Evolutionary conservation across 2,797 vertebrate species (phyloP).

Genomic region (Anisognathus igniventris): DNA sequence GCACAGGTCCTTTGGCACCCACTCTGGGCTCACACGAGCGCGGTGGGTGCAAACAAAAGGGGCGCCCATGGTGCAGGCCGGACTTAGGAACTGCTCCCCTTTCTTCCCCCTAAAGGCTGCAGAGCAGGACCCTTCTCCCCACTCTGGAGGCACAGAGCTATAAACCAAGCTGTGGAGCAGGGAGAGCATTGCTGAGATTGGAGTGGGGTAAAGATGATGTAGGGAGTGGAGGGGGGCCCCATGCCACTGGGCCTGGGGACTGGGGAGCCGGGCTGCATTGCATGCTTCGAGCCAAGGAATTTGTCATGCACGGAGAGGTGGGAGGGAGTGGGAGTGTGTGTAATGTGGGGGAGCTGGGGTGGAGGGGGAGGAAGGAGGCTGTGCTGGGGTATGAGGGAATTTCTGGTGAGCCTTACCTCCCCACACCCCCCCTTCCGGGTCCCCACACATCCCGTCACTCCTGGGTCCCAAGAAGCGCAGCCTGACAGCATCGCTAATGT

Average conservation of each 20-base stretch:
- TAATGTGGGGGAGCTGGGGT: not conserved
- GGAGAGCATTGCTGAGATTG: not conserved
- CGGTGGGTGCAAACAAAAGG: not conserved
- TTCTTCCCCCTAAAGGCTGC: not conserved
- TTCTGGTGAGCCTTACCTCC: not conserved
- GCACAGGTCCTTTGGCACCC: not conserved
- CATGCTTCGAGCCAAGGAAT: constrained; percentile 8
- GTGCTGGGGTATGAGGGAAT: not conserved
- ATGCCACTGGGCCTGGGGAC: not conserved
- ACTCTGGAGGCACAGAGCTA: not conserved
- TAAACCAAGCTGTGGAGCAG: not conserved
- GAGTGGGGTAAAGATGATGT: not conserved
- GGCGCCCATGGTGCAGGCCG: not conserved
- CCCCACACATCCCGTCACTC: not conserved
- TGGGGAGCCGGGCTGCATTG: constrained; percentile 34
- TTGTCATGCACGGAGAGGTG: not conserved
- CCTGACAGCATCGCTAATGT: constrained; percentile 29
- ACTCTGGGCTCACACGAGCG: not conserved
- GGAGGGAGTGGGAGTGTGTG: not conserved
- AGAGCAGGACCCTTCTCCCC: not conserved
- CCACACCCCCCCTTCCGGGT: not conserved
- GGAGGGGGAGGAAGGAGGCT: not conserved
- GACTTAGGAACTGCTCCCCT: not conserved
- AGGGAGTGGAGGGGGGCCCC: not conserved
- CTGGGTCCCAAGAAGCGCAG: constrained; percentile 12